A percentile compares a stretch with the other conserved stretches of the same genome.
phyloP scores from a whole-genome alignment of 2,113 vertebrate genomes.

The Oriolus oriolus region DNA sequence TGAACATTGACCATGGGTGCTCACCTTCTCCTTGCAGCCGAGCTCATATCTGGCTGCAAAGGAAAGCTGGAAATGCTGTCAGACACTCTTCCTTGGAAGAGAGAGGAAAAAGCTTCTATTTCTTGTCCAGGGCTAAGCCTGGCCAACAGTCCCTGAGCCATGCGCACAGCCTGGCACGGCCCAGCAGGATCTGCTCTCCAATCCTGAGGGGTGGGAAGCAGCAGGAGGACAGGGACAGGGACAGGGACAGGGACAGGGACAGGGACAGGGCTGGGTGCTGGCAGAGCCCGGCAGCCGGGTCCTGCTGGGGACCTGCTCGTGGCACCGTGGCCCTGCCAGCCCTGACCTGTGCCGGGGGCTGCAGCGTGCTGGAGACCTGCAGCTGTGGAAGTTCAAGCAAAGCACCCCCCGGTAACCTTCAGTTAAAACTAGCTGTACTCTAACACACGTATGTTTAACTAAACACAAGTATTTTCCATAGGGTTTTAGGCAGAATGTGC shows the following conservation, averaged over 20 bases:
- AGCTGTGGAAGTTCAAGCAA: neutral
- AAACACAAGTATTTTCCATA: neutral
- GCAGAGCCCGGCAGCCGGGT: fast-evolving
- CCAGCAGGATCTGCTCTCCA: neutral
- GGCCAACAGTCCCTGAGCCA: neutral
- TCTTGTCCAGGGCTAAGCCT: neutral
- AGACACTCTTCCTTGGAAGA: neutral
- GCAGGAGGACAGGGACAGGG: neutral
- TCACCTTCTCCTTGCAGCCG: fast-evolving
- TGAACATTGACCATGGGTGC: fast-evolving
- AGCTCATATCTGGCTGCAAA: neutral
- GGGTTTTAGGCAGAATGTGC: neutral
- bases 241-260: neutral
- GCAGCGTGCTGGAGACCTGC: neutral
- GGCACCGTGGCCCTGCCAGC: fast-evolving
- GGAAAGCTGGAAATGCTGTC: neutral
- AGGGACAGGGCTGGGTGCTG: fast-evolving
- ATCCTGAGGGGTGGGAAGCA: neutral
- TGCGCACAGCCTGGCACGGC: neutral
- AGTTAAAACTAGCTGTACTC: neutral
- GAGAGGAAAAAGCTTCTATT: neutral
- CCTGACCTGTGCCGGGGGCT: neutral
- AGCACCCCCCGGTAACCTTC: neutral
- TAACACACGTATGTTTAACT: neutral
- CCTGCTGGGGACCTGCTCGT: neutral